Evolutionary conservation across 2,113 vertebrate genomes (phyloP), one percentile per base, ranked within the genome.

Genomic region (Grammomys dolichurus): DNA sequence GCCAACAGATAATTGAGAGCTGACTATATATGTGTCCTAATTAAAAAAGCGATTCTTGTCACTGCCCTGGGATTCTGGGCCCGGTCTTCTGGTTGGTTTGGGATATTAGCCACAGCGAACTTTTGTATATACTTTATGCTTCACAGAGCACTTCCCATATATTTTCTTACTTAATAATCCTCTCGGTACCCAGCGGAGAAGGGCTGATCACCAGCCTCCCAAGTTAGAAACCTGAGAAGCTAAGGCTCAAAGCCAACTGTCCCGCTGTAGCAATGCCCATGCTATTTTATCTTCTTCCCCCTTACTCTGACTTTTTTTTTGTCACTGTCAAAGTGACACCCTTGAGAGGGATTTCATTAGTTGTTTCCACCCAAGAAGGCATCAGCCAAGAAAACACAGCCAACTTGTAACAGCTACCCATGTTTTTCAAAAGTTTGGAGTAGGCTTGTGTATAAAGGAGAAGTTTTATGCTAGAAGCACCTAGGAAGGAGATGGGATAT

Each of bases 1-100:
- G 96, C 96, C 96, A 92, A 58, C 93, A 97, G 93, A 97, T 96
- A 96, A 96, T 96, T 97, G 97, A 97, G 93, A 93, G 43, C 93
- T 95, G 95, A 88, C 90, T 97, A 63, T 94, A 86, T 95, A 86
- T 94, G 92, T 76, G 90, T 92, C 89, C 95, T 97, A 96, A 97
- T 96, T 97, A 94, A 97, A 96, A 98, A 93, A 94, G 70, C 3
- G 70, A 91, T 94, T 89, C 77, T 90, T 93, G 60, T 94, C 87
- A 24, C 86, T 82, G 86, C n/a, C 33, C 86, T 96, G 95, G 92
- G 92, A 94, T 56, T 93, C 80, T 54, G 87, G 31, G 60, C 67
- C 40, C 40, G 13, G 28, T 58, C 85, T 88, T 87, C 40, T 6
- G 26, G 75, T 48, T 80, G 89, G 40, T 85, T 85, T 80, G 40